phyloP scores from a whole-genome alignment of 2,797 vertebrate species.

The Glyptemys insculpta region DNA sequence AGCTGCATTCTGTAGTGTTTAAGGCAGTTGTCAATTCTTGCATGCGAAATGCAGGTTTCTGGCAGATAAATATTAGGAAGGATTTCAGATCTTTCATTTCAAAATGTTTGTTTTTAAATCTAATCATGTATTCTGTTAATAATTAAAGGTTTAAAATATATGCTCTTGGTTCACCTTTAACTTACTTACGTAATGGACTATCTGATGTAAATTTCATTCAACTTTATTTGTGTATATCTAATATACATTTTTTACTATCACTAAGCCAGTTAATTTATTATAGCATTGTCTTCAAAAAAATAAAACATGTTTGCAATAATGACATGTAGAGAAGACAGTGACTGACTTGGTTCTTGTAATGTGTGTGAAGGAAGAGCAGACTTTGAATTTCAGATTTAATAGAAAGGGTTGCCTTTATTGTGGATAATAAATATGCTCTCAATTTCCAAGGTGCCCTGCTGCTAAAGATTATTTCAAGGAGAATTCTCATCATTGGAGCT shows the following conservation, averaged over 20 bases:
- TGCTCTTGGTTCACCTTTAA: neutral
- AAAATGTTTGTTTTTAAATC: neutral
- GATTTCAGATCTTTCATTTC: neutral
- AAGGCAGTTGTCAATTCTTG: neutral
- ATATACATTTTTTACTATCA: neutral
- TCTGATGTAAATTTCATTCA: neutral
- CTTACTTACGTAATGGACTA: neutral
- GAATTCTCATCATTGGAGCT: conserved; percentile 97
- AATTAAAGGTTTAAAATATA: neutral
- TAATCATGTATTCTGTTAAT: accelerated
- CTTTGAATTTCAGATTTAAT: neutral
- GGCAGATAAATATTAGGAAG: neutral
- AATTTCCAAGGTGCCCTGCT: conserved; percentile 87
- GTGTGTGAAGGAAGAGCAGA: neutral
- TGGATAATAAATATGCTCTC: conserved; percentile 28
- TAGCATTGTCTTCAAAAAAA: neutral
- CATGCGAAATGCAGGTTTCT: neutral
- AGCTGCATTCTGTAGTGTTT: neutral
- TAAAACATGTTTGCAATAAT: neutral
- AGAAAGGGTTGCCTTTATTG: neutral
- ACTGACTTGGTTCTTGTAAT: neutral
- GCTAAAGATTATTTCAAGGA: conserved; percentile 99
- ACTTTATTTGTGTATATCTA: neutral
- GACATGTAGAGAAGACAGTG: neutral
- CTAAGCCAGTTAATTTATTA: neutral